Percentiles rank a stretch among this genome's conserved stretches.
These are phyloP conservation scores for Drosophila saltans DNA, from an alignment of 1,140 invertebrate species.

Conservation along the genomic window DNA sequence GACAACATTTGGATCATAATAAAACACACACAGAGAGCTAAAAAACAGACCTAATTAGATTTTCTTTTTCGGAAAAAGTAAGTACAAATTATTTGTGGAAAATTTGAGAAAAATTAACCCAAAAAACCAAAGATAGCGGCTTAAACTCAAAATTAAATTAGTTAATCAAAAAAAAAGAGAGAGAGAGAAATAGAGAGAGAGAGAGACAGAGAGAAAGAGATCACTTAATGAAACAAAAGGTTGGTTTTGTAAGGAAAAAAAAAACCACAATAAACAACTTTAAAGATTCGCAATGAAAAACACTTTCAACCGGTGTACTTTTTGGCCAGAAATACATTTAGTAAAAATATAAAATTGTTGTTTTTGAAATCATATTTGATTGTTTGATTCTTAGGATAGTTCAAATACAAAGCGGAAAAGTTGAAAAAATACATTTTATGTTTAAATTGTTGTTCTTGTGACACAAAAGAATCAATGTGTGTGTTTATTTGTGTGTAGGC, in stretches of 20 bases:
- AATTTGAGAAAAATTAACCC: not conserved
- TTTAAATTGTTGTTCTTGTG: not conserved
- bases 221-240: constrained; percentile 2
- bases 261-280: constrained; percentile 19
- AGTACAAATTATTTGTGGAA: constrained; percentile 5
- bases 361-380: not conserved
- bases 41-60: not conserved
- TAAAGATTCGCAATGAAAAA: constrained; percentile 48
- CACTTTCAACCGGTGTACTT: constrained; percentile 56
- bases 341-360: not conserved
- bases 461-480: constrained; percentile 31
- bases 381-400: constrained; percentile 3
- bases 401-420: constrained; percentile 45
- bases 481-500: constrained; percentile 26
- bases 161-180: constrained; percentile 27
- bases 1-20: not conserved
- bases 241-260: not conserved
- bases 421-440: constrained; percentile 21
- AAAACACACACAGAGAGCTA: not conserved
- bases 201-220: constrained; percentile 41
- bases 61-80: not conserved
- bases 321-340: constrained; percentile 6
- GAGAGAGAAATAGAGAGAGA: constrained; percentile 25
- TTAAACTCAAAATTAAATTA: no score
- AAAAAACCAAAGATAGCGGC: no score